A percentile compares a stretch with the other conserved stretches of the same genome.
Conservation (phyloP, 2,797 vertebrate genomes). For the Calcarius lapponicus region DNA sequence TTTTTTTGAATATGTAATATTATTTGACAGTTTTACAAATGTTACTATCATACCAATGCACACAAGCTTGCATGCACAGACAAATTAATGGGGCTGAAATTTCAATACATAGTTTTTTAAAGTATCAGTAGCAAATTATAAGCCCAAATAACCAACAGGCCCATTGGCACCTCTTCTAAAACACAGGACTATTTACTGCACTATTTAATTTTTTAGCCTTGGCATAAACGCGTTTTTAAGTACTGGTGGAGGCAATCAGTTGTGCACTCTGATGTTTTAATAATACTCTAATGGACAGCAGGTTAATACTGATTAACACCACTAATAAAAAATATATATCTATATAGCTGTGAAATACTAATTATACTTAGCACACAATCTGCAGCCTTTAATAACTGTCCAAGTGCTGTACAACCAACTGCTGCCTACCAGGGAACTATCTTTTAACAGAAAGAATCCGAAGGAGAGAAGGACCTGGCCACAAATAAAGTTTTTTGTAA, state of each 20-base stretch:
- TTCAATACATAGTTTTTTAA: neutral
- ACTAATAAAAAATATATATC: neutral
- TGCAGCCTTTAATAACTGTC: neutral
- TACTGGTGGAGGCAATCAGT: neutral
- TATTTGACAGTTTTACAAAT: slow-evolving; percentile 31
- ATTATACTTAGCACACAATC: neutral
- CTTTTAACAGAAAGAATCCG: neutral
- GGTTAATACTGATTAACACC: slow-evolving; percentile 41
- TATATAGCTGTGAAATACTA: neutral
- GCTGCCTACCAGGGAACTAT: neutral
- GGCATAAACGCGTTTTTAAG: slow-evolving; percentile 13
- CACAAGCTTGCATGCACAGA: neutral
- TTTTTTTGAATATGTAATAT: neutral
- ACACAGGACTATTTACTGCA: neutral
- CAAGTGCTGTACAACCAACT: neutral
- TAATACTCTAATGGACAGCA: neutral
- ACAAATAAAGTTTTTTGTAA: neutral
- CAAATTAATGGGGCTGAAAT: slow-evolving; percentile 23
- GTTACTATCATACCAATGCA: neutral
- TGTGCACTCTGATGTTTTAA: neutral
- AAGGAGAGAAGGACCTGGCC: neutral
- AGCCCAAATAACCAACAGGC: neutral
- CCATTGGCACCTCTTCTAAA: neutral
- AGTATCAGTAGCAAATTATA: neutral
- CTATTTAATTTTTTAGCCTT: slow-evolving; percentile 8